Evolutionary conservation across 53 echinoderm and acorn worm genomes (phyloP).

Genomic region (Pentamera pediparva): DNA sequence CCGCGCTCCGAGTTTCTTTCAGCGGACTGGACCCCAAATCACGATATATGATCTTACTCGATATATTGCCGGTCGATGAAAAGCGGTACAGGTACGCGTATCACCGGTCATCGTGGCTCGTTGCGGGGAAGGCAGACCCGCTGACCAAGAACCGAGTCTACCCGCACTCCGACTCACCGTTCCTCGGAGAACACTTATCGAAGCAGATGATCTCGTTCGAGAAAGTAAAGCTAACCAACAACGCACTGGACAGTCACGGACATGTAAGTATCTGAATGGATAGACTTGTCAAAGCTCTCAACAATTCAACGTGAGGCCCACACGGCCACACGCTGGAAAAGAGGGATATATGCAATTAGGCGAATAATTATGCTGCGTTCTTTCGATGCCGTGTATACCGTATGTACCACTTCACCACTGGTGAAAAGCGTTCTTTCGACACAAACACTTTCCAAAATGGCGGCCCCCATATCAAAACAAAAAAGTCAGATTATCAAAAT

Average conservation of each 20-base stretch:
- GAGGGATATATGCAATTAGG: too few species aligned
- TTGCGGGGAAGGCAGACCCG: constrained; percentile 91
- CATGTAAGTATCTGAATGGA: constrained; percentile 96
- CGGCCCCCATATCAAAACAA: too few species aligned
- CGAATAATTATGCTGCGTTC: too few species aligned
- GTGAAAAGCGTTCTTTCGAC: too few species aligned
- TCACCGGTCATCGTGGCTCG: constrained; percentile 96
- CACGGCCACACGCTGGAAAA: too few species aligned
- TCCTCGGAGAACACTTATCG: constrained; percentile 71
- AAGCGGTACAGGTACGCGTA: constrained; percentile 97
- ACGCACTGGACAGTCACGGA: constrained; percentile 83
- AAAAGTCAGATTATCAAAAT: too few species aligned
- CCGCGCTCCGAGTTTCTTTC: constrained; percentile 85
- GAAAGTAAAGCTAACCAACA: constrained; percentile 95
- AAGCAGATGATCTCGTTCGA: constrained; percentile 96
- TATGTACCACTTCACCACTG: too few species aligned
- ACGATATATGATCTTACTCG: constrained; percentile 77
- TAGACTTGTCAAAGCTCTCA: too few species aligned
- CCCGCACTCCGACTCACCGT: constrained; percentile 83
- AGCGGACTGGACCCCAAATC: constrained; percentile 59
- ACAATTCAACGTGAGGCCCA: too few species aligned
- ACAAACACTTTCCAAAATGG: too few species aligned
- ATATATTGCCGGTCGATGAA: constrained; percentile 77
- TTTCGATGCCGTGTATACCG: too few species aligned
- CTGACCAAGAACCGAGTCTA: constrained; percentile 60